Evolutionary conservation across 2,888 invertebrate species (phyloP).

Genomic region (Pecten maximus): DNA sequence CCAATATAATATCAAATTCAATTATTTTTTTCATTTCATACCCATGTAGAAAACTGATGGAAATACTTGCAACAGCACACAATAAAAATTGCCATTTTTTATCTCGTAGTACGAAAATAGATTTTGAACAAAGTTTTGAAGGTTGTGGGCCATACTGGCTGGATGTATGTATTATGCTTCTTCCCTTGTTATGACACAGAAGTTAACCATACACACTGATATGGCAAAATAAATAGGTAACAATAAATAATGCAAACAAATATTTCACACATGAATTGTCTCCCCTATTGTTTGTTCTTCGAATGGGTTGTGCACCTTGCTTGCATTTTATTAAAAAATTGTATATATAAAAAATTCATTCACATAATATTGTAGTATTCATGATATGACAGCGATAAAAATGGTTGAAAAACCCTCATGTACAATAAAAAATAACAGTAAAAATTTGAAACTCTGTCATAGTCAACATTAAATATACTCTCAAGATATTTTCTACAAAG

Average conservation of each 20-base stretch:
- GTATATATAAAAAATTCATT: constrained; percentile 33
- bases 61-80: background rate
- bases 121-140: background rate
- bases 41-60: background rate
- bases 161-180: constrained; percentile 23
- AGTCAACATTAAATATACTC: constrained; percentile 14
- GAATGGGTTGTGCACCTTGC: constrained; percentile 12
- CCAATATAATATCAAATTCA: background rate
- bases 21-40: background rate
- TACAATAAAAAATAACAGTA: constrained; percentile 34
- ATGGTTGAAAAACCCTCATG: constrained; percentile 26
- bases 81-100: background rate
- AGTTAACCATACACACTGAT: background rate
- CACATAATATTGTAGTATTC: constrained; percentile 7
- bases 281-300: background rate
- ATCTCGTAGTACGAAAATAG: background rate
- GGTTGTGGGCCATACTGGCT: background rate
- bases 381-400: constrained; percentile 22
- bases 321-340: constrained; percentile 27
- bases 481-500: constrained; percentile 16
- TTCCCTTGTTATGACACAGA: background rate
- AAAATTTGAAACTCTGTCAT: constrained; percentile 25
- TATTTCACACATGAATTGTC: background rate
- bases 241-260: constrained; percentile 22
- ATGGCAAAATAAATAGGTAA: constrained; percentile 6